phyloP scores from a whole-genome alignment of 92 coral and sea anemone species.

The Zoanthus sansibaricus region DNA sequence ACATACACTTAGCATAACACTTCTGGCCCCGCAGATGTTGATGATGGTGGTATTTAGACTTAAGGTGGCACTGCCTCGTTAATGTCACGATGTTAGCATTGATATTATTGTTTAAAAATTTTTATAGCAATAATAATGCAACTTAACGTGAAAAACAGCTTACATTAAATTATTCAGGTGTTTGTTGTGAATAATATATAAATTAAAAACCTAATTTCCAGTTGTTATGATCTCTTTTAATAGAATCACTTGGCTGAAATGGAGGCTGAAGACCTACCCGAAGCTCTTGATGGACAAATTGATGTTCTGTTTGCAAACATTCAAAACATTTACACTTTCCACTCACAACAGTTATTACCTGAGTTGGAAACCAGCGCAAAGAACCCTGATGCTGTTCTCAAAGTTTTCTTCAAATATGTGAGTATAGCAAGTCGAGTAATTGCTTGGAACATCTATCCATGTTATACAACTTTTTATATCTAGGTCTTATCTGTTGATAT shows the following conservation, averaged over 20 bases:
- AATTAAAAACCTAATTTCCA: background rate
- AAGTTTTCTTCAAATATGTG: conserved; percentile 81
- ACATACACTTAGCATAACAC: no score
- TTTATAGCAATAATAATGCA: no score
- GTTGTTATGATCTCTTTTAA: background rate
- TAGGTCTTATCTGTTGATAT: no score
- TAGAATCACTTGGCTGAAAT: conserved; percentile 93
- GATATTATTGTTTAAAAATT: no score
- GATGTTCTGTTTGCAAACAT: conserved; percentile 88
- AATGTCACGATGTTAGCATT: no score
- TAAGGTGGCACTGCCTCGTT: no score
- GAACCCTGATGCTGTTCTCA: conserved; percentile 86
- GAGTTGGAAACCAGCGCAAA: conserved; percentile 92
- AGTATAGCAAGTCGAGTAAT: conserved; percentile 52
- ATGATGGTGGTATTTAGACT: no score
- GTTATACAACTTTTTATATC: background rate
- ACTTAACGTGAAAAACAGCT: background rate
- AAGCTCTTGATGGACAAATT: conserved; percentile 68
- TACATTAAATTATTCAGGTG: no score
- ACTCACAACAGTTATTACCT: conserved; percentile 81
- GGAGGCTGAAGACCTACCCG: conserved; percentile 96
- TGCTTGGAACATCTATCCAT: background rate
- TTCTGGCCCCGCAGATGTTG: no score
- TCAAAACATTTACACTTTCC: conserved; percentile 90
- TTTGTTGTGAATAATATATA: background rate